phyloP scores from a whole-genome alignment of 2,888 invertebrate genomes.

The Drosophila antonietae region DNA sequence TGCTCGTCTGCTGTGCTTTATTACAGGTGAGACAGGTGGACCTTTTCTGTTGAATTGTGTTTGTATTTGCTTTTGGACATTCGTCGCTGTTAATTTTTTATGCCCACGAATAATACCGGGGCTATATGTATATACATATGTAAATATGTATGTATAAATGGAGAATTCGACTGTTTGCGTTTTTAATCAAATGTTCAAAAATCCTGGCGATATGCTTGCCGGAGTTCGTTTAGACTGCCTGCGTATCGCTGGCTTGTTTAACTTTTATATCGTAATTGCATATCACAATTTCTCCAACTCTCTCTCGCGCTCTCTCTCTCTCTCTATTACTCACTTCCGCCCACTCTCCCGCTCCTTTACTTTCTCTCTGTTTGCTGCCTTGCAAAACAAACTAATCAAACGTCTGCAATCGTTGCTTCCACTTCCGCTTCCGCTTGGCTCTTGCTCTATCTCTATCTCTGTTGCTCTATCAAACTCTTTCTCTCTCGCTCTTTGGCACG shows the following conservation, averaged over 20 bases:
- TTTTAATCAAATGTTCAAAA: conserved; percentile 80
- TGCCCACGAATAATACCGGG: conserved; percentile 50
- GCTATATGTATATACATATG: not conserved
- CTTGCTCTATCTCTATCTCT: conserved; percentile 18
- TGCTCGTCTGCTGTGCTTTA: conserved; percentile 47
- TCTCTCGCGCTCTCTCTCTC: not conserved
- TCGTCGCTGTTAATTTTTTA: conserved; percentile 75
- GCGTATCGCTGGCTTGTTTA: conserved; percentile 68
- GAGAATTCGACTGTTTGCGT: conserved; percentile 72
- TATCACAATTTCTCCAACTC: conserved; percentile 58
- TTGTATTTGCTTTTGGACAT: conserved; percentile 59
- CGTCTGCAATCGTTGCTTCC: conserved; percentile 76
- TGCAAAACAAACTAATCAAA: conserved; percentile 81
- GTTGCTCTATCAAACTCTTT: conserved; percentile 17
- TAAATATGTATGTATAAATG: not conserved
- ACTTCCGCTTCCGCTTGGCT: conserved; percentile 51
- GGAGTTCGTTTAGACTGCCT: conserved; percentile 3
- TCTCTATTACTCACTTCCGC: not conserved
- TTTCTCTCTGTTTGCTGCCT: conserved; percentile 6
- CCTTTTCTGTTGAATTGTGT: conserved; percentile 67
- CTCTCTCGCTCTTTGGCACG: conserved; percentile 52
- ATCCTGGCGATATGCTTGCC: conserved; percentile 26
- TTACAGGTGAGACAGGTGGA: conserved; percentile 67
- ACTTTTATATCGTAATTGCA: conserved; percentile 82
- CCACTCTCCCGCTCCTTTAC: not conserved